phyloP scores from a whole-genome alignment of 2,888 invertebrate genomes.

The Phymatocera aterrima region DNA sequence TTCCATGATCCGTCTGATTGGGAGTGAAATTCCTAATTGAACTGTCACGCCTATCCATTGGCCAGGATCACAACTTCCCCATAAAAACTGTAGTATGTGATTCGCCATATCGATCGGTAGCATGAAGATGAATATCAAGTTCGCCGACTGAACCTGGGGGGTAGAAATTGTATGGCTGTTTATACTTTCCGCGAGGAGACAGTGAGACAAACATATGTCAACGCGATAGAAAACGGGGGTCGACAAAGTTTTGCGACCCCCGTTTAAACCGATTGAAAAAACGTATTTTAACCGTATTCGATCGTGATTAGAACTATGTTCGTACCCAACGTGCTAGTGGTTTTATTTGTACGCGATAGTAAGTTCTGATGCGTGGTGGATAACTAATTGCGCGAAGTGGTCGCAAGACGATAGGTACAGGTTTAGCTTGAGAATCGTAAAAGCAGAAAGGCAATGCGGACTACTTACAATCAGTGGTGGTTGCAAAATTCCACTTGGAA shows the following conservation, averaged over 20 bases:
- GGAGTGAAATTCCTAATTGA: no score
- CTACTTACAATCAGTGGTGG: not conserved
- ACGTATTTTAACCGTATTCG: not conserved
- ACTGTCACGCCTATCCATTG: no score
- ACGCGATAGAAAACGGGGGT: not conserved
- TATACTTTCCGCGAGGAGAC: not conserved
- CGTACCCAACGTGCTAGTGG: no score
- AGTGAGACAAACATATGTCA: not conserved
- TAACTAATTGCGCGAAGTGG: not conserved
- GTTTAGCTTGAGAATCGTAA: not conserved
- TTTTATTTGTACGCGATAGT: no score
- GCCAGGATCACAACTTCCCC: no score
- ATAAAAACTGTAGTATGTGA: constrained; percentile 2
- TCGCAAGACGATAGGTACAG: not conserved
- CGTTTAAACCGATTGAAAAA: not conserved
- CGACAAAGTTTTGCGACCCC: not conserved
- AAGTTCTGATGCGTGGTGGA: no score
- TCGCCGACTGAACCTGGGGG: not conserved
- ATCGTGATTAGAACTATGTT: no score
- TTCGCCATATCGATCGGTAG: not conserved
- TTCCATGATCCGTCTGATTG: no score
- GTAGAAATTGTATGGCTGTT: not conserved
- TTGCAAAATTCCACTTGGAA: constrained; percentile 8
- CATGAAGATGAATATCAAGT: not conserved
- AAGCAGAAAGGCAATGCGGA: not conserved